Percentiles rank a stretch among this genome's conserved stretches.
phyloP scores from a whole-genome alignment of 2,888 invertebrate genomes.

The Buathra laborator region DNA sequence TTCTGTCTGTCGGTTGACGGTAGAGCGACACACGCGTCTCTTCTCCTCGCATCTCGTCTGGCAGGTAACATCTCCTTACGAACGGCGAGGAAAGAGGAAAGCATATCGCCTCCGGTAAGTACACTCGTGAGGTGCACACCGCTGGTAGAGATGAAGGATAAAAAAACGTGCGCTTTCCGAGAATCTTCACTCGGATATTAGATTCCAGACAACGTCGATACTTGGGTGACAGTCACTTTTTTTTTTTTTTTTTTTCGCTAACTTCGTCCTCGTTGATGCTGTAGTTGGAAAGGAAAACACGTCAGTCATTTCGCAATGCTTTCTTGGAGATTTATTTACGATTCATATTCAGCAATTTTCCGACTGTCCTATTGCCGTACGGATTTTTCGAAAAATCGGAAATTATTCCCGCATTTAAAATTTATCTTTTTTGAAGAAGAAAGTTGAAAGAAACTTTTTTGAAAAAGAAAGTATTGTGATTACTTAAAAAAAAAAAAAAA shows the following conservation, averaged over 20 bases:
- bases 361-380: background rate
- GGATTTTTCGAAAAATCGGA: background rate
- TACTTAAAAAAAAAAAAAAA: too few species aligned
- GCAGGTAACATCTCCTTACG: constrained; percentile 9
- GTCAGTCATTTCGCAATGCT: background rate
- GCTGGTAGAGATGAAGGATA: constrained; percentile 18
- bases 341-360: too few species aligned
- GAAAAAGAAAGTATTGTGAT: too few species aligned
- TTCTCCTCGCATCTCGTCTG: constrained; percentile 50
- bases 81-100: background rate
- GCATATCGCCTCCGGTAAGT: background rate
- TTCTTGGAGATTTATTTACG: background rate
- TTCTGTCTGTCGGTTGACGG: constrained; percentile 55
- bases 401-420: background rate
- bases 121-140: background rate
- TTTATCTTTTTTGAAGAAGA: too few species aligned
- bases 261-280: background rate
- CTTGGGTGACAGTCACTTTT: constrained; percentile 45
- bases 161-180: constrained; percentile 23
- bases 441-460: too few species aligned
- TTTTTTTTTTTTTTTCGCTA: constrained; percentile 17
- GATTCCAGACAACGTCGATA: constrained; percentile 28
- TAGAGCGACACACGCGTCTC: constrained; percentile 44
- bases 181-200: background rate
- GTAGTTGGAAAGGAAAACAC: background rate